Evolutionary conservation across 2,113 vertebrate genomes (phyloP).

Genomic region (Sebastes fasciatus): DNA sequence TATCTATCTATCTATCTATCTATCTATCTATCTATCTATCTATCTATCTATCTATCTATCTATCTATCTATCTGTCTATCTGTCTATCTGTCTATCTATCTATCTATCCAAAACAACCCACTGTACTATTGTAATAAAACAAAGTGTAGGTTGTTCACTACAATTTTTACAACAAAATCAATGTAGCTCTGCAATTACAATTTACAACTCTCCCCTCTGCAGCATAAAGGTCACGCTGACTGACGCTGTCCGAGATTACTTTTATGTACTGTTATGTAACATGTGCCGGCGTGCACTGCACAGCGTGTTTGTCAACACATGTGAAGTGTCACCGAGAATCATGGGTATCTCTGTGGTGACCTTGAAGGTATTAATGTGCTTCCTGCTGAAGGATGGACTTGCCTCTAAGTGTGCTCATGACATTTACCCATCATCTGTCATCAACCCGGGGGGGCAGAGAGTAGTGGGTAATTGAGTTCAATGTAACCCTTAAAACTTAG

Average conservation of each 20-base stretch:
- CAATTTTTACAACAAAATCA: neutral
- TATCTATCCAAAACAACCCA: neutral
- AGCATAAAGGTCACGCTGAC: slow-evolving; percentile 15
- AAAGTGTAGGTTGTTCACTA: neutral
- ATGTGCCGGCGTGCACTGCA: neutral
- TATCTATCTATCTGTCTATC: neutral
- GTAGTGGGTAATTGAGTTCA: neutral
- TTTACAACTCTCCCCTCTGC: neutral
- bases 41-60: too few relatives aligned
- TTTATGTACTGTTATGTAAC: slow-evolving; percentile 35
- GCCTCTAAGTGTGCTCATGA: slow-evolving; percentile 44
- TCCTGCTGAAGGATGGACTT: slow-evolving; percentile 36
- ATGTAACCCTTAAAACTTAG: neutral
- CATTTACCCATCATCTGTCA: slow-evolving; percentile 40
- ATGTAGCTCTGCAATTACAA: neutral
- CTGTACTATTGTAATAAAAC: neutral
- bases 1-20: too few relatives aligned
- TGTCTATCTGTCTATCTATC: neutral
- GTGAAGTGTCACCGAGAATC: slow-evolving; percentile 37
- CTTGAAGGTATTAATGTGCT: slow-evolving; percentile 39
- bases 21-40: too few relatives aligned
- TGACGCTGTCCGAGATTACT: neutral
- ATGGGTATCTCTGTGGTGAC: slow-evolving; percentile 20
- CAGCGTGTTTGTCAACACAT: slow-evolving; percentile 23
- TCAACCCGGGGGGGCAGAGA: slow-evolving; percentile 1